phyloP scores from a whole-genome alignment of 2,113 vertebrate species.

The Etheostoma spectabile region DNA sequence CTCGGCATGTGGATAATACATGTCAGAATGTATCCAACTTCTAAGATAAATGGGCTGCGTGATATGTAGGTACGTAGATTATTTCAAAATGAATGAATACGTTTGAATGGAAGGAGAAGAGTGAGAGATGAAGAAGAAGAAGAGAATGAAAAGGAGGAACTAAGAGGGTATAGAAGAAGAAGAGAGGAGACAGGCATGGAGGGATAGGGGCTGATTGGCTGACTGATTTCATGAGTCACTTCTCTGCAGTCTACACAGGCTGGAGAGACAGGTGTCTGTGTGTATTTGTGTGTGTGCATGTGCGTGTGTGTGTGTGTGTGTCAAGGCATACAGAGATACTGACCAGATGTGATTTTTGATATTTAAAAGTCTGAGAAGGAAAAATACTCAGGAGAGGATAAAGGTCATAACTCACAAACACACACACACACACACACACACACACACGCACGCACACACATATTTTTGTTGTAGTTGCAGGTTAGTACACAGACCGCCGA shows the following conservation, averaged over 20 bases:
- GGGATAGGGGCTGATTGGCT: constrained; percentile 26
- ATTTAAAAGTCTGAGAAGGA: constrained; percentile 12
- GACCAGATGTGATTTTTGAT: constrained; percentile 32
- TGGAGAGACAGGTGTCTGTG: constrained; percentile 35
- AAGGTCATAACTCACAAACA: constrained; percentile 1
- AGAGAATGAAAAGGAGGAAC: background rate
- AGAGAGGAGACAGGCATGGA: constrained; percentile 12
- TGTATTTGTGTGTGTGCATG: constrained; percentile 18
- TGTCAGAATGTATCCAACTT: background rate
- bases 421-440: background rate
- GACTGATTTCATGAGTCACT: constrained; percentile 54
- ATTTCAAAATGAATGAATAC: background rate
- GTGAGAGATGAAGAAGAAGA: no score
- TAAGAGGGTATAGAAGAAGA: background rate
- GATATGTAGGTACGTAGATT: background rate
- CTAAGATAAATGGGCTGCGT: background rate
- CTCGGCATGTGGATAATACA: background rate
- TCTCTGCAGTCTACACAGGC: constrained; percentile 24
- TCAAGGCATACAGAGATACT: background rate
- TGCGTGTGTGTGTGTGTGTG: background rate
- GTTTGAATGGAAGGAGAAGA: background rate
- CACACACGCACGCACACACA: background rate
- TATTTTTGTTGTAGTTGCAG: background rate
- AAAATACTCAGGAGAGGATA: constrained; percentile 27
- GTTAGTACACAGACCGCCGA: background rate